phyloP scores from a whole-genome alignment of 2,888 invertebrate species.

The Ramazzottius varieornatus region DNA sequence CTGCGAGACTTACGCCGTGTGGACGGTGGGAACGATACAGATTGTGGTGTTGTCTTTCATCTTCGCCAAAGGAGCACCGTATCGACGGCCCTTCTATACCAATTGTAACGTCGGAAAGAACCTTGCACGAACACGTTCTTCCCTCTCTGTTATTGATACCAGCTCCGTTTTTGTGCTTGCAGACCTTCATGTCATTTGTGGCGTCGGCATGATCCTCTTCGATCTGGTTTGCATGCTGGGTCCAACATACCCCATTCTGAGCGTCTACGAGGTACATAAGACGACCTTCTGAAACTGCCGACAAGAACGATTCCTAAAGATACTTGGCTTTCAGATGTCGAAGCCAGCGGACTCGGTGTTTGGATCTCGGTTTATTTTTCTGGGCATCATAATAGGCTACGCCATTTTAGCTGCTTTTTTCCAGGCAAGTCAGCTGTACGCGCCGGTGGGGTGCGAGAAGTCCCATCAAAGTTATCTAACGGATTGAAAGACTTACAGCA shows the following conservation, averaged over 20 bases:
- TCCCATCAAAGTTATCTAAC: too few species aligned
- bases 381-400: neutral
- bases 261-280: too few species aligned
- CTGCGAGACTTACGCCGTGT: constrained; percentile 19
- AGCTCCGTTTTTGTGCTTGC: neutral
- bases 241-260: neutral
- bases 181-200: neutral
- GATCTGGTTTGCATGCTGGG: constrained; percentile 2
- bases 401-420: neutral
- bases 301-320: too few species aligned
- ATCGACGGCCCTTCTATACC: constrained; percentile 17
- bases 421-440: neutral
- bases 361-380: neutral
- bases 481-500: neutral
- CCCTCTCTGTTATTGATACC: neutral
- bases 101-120: constrained; percentile 13
- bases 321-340: neutral
- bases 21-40: constrained; percentile 19
- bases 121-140: neutral
- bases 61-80: constrained; percentile 23
- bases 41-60: constrained; percentile 20
- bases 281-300: too few species aligned
- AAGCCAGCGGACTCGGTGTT: neutral
- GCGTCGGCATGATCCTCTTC: neutral
- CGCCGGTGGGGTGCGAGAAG: too few species aligned